Evolutionary conservation across 1,140 invertebrate genomes (phyloP), one percentile per base, ranked within the genome.

Genomic region (Drosophila rhopaloa): DNA sequence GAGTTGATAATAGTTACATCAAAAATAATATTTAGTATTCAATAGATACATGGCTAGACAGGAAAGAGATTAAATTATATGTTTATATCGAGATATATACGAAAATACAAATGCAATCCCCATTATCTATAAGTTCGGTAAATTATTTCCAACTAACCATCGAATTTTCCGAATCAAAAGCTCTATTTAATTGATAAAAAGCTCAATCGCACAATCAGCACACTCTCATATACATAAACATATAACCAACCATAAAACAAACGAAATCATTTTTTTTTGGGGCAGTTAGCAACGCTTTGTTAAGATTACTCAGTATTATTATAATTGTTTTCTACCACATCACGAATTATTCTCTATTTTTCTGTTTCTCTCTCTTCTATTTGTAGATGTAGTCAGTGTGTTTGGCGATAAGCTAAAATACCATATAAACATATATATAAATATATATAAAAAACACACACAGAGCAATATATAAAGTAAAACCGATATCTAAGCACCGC

Each of bases 311-410:
- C 27, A 40, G 27, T 10, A 35, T 44, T 54, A 60, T 75, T 59
- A 66, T 59, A 74, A 70, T 56, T 57, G 48, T 50, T 61, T 74
- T 86, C 70, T 81, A 54, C 58, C 66, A 81, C 74, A 86, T 91
- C 67, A 81, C 83, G 58, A 78, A 70, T 57, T 77, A 76, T 77
- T 78, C 59, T 77, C 74, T 78, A 71, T 78, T 71, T 74, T 48
- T 82, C 65, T 83, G 55, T 88, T 80, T 91, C 90, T 93, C 91
- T 93, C 79, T 93, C 92, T 93, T 93, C 93, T 94, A 79, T 94
- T 95, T 95, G 93, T 95, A 95, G 95, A 95, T 95, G 95, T 95
- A 95, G 95, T 95, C 95, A 95, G 94, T 95, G 95, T 95, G 95
- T 95, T 94, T 95, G 95, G 95, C 95, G 95, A 95, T 95, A 95